Evolutionary conservation across 37 sponge, comb jelly and placozoan species (phyloP).

Genomic region (Geodia barretti): DNA sequence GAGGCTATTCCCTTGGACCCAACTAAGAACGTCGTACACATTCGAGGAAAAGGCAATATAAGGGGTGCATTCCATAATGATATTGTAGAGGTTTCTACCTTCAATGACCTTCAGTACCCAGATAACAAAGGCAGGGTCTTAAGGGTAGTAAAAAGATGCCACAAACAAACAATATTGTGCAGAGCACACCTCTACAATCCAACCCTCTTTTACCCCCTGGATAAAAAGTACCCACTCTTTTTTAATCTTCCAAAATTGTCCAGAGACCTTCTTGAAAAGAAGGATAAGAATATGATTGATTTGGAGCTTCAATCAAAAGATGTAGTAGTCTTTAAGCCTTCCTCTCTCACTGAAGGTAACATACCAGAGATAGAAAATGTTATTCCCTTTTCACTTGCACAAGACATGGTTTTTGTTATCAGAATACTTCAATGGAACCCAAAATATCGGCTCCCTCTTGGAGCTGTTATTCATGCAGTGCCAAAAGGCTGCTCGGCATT

Average conservation of each 20-base stretch:
- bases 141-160: constrained; percentile 16
- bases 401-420: constrained; percentile 56
- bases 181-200: constrained; percentile 35
- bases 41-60: constrained; percentile 36
- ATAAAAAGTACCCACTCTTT: constrained; percentile 26
- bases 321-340: constrained; percentile 19
- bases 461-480: constrained; percentile 46
- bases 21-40: constrained; percentile 3
- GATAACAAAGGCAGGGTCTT: neutral
- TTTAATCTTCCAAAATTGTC: constrained; percentile 49
- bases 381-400: constrained; percentile 39
- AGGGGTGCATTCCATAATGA: constrained; percentile 49
- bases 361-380: constrained; percentile 40
- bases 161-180: constrained; percentile 18
- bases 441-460: constrained; percentile 44
- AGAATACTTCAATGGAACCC: constrained; percentile 29
- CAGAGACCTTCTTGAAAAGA: neutral
- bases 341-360: constrained; percentile 8
- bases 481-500: constrained; percentile 31
- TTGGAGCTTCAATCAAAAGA: neutral
- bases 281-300: neutral
- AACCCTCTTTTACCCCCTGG: constrained; percentile 40
- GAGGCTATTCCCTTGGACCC: constrained; percentile 45
- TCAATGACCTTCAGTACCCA: neutral
- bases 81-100: constrained; percentile 20